phyloP scores from a whole-genome alignment of 1,140 invertebrate species.

The Homalodisca vitripennis region DNA sequence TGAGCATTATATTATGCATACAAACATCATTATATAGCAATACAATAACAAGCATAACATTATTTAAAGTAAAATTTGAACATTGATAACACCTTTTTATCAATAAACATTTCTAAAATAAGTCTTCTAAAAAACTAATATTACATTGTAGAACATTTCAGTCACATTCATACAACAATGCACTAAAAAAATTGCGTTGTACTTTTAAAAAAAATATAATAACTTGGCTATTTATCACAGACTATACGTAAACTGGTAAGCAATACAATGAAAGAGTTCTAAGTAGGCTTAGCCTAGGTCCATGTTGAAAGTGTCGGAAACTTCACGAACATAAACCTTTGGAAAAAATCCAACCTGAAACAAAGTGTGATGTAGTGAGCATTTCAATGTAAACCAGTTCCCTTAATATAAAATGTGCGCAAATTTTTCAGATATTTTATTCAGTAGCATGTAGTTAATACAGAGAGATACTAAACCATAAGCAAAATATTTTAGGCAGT shows the following conservation, averaged over 20 bases:
- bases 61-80: conserved; percentile 19
- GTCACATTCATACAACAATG: background rate
- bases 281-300: background rate
- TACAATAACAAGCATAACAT: conserved; percentile 24
- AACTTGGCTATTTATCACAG: conserved; percentile 28
- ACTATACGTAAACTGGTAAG: conserved; percentile 27
- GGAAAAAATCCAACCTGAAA: conserved; percentile 62
- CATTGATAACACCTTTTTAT: conserved; percentile 12
- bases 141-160: conserved; percentile 21
- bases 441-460: too few relatives aligned
- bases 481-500: too few relatives aligned
- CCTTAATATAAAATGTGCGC: too few relatives aligned
- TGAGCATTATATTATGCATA: conserved; percentile 13
- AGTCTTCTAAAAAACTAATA: conserved; percentile 15
- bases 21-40: conserved; percentile 14
- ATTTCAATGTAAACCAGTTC: too few relatives aligned
- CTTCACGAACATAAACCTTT: conserved; percentile 60
- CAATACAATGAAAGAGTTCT: background rate
- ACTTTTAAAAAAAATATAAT: background rate
- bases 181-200: conserved; percentile 19
- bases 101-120: conserved; percentile 21
- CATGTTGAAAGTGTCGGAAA: conserved; percentile 39
- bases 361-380: too few relatives aligned
- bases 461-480: too few relatives aligned
- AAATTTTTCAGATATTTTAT: too few relatives aligned